Base-by-base conservation (phyloP, 1,140 invertebrate species). In the Prorops nasuta region DNA sequence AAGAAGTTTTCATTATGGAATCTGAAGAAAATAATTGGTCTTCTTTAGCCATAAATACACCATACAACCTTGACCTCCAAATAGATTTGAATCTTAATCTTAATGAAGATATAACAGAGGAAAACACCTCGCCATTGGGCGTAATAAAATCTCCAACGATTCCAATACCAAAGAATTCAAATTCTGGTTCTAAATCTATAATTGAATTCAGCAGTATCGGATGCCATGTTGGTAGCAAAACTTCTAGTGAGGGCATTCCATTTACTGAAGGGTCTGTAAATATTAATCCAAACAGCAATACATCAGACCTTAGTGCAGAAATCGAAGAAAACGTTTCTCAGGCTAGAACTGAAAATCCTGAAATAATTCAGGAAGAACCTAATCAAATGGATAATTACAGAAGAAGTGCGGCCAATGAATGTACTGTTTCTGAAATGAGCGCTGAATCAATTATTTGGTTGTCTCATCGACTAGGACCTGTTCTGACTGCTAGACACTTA, bases 371-470 rank as follows among this genome's bases (percentile, higher is more conserved):
- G 3, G 36, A 41, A 4, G 36, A 51, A 37, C 14, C 35, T 32
- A 4, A 36, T 20, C 56, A 52, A 28, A 28, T 10, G 10, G 24
- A 28, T 6, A 6, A 6, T 28, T 4, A 6, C 24, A 28, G 28
- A 49, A 19, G 20, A 32, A 16, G 15, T 19, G 35, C 56, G 49
- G 60, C 63, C 12, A 79, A 60, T 46, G 78, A 81, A 15, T 81
- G 79, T 35, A 87, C 87, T 72, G 91, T 96, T 53, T 90, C 89
- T 0, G 92, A 96, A 68, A 91, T 96, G 81, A 92, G 92, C 62
- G 84, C 86, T 0, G 94, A 96, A 66, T 95, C 90, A 66, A 78
- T 97, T 0, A 86, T 93, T 34, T 98, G 94, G 94, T 68, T 98
- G 16, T 86, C 92, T 1, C 91, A 96, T 77, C 83, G 94, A 56